Evolutionary conservation across 2,888 invertebrate species (phyloP), one percentile per base, ranked within the genome.

Genomic region (Morpho deidamia): DNA sequence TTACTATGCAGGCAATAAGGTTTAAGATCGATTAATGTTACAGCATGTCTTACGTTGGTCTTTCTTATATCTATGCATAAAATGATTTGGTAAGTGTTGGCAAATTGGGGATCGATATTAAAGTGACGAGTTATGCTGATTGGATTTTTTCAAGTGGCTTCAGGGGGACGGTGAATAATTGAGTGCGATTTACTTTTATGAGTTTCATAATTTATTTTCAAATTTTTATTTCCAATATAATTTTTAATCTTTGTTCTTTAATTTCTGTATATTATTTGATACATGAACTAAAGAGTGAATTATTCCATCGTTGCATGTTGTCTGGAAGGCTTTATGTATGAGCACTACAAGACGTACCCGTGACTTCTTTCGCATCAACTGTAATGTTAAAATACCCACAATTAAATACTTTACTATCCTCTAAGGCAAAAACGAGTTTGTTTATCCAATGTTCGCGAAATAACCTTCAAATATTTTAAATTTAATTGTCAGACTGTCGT

Each of bases 81-180:
- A 85, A 76, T 78, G 80, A 83, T 85, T 86, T 83, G 81, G 79
- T 82, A 84, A 87, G 85, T 87, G 79, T 76, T 81, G 61, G 76
- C 76, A 82, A 85, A 86, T 87, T 84, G 83, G 81, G 82, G 86
- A 85, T 88, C 86, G 81, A 88, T 85, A 80, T 81, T 81, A 78
- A 81, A 84, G 81, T 83, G 82, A 84, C 81, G 87, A 87, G 85
- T 87, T 88, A 84, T 87, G 89, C 88, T 89, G 89, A 89, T 89
- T 88, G 84, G 86, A 83, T 86, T 86, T 86, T 88, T 87, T 85
- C 82, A 78, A 87, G 87, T 84, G 82, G 74, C 71, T 76, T 69
- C 63, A 69, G 75, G 81, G 81, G 85, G 75, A 73, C 74, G 78
- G 70, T 84, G 88, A 84, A 89, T 88, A 85, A 85, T 85, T 83